Evolutionary conservation across 2,797 vertebrate species (phyloP).

Genomic region (Cygnus olor): DNA sequence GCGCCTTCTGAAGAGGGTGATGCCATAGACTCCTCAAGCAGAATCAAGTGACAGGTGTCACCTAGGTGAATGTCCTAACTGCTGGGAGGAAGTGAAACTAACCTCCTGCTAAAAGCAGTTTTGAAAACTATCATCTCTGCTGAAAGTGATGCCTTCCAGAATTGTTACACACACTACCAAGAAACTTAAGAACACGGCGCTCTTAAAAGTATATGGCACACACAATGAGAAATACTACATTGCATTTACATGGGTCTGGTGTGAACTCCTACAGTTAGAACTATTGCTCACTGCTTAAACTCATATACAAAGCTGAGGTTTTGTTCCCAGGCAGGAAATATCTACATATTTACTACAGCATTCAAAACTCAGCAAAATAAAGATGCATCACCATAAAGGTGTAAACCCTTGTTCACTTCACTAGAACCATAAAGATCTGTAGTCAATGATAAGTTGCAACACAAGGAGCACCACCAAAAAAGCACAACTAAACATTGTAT

Average conservation of each 20-base stretch:
- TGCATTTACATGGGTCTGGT: background rate
- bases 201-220: background rate
- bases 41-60: background rate
- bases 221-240: background rate
- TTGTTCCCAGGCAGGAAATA: background rate
- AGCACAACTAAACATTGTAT: background rate
- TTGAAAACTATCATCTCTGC: background rate
- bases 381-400: background rate
- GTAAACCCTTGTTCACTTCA: background rate
- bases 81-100: background rate
- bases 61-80: background rate
- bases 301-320: background rate
- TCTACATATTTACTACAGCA: background rate
- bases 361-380: background rate
- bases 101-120: background rate
- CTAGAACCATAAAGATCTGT: background rate
- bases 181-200: background rate
- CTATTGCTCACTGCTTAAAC: background rate
- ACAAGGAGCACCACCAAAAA: background rate
- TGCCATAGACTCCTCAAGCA: background rate
- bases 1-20: background rate
- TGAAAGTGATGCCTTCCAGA: background rate
- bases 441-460: fast-evolving
- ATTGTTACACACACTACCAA: background rate
- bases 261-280: background rate